Evolutionary conservation across 2,888 invertebrate species (phyloP), one percentile per base, ranked within the genome.

Genomic region (Leptopilina drosophilae): DNA sequence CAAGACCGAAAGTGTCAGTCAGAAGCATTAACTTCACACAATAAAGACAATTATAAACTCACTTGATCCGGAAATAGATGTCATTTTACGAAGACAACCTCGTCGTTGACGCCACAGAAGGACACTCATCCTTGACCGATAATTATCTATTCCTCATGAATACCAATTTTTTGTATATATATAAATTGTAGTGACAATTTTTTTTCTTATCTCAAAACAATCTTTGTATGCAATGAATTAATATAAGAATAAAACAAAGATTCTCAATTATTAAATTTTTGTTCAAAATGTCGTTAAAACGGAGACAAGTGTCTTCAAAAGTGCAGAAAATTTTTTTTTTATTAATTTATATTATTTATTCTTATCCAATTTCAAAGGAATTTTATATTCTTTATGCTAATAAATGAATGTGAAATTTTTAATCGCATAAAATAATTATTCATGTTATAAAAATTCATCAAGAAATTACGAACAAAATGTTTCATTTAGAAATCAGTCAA

Each of bases 101-200:
- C 86, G 84, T 4, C 90, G 87, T 79, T 89, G 90, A 64, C 90
- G 87, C 90, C 90, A 90, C 81, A 90, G 80, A n/a, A 90, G 78
- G 46, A 90, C 87, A 77, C 90, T 90, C 90, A 90, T 90, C 80
- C 67, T 49, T 49, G 9, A 9, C 9, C 20, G 62, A 62, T 6
- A 49, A 69, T 49, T 69, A 69, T 84, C 76, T 14, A 5, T 33
- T 64, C 49, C 26, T 53, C 3, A 69, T 69, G 26, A 69, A 53
- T 26, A 26, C 8, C 69, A 69, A 49, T 69, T 62, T 69, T 49
- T 7, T 20, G 26, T 66, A 3, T 8, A 5, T 42, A 20, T 12
- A 46, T 12, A 12, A 26, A 20, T 20, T 26, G 20, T 14, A 49
- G 8, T 12, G 1, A 42, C 42, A 42, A 49, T 11, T 11, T 9